phyloP scores from a whole-genome alignment of 1,140 invertebrate species.

The Drosophila ogumai region DNA sequence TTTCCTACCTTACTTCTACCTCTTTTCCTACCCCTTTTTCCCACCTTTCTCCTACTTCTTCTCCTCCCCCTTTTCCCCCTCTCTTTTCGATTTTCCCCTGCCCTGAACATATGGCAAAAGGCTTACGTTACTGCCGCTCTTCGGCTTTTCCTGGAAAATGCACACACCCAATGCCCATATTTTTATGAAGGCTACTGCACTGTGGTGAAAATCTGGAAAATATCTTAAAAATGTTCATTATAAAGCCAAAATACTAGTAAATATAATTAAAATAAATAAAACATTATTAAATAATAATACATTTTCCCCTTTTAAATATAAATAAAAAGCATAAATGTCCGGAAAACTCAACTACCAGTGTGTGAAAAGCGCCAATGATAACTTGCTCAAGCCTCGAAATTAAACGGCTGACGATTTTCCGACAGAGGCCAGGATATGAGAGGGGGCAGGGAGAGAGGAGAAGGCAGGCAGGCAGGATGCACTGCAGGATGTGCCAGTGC shows the following conservation, averaged over 20 bases:
- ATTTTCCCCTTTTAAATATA: neutral
- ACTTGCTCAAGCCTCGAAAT: conserved; percentile 10
- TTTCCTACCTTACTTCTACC: neutral
- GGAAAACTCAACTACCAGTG: neutral
- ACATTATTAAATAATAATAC: too few relatives aligned
- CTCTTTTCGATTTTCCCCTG: neutral
- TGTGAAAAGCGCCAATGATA: neutral
- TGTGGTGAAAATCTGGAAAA: neutral
- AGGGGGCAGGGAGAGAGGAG: neutral
- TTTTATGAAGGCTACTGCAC: neutral
- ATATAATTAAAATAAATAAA: too few relatives aligned
- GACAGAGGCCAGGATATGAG: neutral
- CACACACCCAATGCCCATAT: conserved; percentile 6
- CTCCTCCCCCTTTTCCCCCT: neutral
- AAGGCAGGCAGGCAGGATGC: neutral
- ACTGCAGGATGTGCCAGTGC: conserved; percentile 8
- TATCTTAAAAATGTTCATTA: fast-evolving
- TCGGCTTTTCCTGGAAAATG: conserved; percentile 19
- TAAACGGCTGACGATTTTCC: conserved; percentile 28
- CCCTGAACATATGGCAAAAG: conserved; percentile 19
- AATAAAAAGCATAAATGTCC: neutral
- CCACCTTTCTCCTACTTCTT: neutral
- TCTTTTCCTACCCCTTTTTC: neutral
- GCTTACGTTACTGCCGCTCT: conserved; percentile 21
- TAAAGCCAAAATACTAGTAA: too few relatives aligned